Percentiles rank a stretch among this genome's conserved stretches.
These are phyloP conservation scores for Drosophila lini DNA, from an alignment of 1,140 invertebrate species.

Conservation along the genomic window DNA sequence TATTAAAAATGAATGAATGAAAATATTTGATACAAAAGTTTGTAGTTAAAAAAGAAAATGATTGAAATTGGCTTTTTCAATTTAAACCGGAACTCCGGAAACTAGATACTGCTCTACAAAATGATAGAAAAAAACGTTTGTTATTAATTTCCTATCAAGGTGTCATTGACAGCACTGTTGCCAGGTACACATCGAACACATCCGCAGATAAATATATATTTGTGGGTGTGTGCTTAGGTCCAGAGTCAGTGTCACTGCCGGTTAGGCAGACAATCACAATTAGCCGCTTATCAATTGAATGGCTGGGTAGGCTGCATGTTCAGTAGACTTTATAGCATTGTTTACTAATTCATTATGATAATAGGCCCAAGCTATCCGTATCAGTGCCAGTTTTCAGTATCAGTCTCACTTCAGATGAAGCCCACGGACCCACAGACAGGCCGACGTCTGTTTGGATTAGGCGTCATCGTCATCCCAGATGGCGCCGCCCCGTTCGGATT, in stretches of 20 bases:
- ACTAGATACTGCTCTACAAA: background rate
- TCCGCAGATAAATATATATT: background rate
- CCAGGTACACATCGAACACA: constrained; percentile 3
- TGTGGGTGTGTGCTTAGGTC: background rate
- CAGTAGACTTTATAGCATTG: constrained; percentile 51
- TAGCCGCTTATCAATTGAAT: constrained; percentile 63
- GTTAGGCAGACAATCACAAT: constrained; percentile 31
- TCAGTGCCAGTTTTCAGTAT: constrained; percentile 56
- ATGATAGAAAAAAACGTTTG: too few relatives aligned
- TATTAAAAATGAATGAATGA: too few relatives aligned
- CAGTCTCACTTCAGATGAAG: constrained; percentile 14
- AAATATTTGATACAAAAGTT: too few relatives aligned
- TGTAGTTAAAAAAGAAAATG: background rate
- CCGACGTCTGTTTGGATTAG: constrained; percentile 31
- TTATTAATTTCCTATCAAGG: constrained; percentile 3
- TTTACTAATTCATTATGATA: constrained; percentile 60
- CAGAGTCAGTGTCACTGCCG: background rate
- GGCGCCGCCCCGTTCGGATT: constrained; percentile 41
- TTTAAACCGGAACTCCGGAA: background rate
- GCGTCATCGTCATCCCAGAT: constrained; percentile 53
- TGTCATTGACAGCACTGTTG: constrained; percentile 4
- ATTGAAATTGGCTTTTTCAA: background rate
- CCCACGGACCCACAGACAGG: constrained; percentile 9
- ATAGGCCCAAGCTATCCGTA: constrained; percentile 50
- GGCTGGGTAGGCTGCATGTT: constrained; percentile 24